Conservation (phyloP, 1,140 invertebrate species). For the Aporrectodea caliginosa region DNA sequence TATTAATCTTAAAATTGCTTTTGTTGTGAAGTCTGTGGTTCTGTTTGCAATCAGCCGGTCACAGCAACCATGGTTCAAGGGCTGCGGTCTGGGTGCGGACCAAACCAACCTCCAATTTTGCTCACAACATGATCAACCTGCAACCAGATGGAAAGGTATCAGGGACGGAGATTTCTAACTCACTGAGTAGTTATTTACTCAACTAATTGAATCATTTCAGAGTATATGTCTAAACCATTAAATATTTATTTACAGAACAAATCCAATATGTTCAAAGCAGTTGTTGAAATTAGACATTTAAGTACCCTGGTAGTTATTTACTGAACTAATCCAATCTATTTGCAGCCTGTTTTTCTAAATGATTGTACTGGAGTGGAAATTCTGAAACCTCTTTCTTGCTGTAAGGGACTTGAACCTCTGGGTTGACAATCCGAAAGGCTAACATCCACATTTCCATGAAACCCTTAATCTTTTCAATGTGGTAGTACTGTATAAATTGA, state of each 20-base stretch:
- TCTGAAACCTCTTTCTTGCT: too few species aligned
- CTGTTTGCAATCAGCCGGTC: background rate
- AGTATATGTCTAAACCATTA: background rate
- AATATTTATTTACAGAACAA: background rate
- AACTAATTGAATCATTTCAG: background rate
- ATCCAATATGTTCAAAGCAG: background rate
- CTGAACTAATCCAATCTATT: too few species aligned
- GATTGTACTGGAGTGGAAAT: too few species aligned
- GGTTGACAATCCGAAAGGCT: too few species aligned
- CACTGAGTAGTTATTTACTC: background rate
- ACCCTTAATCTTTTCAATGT: too few species aligned
- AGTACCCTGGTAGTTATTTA: background rate
- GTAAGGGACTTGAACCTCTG: too few species aligned
- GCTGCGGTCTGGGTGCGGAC: slow-evolving; percentile 49
- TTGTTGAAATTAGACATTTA: background rate
- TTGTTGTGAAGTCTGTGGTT: too few species aligned
- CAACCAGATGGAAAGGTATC: slow-evolving; percentile 48
- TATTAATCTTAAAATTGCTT: too few species aligned
- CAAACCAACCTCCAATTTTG: slow-evolving; percentile 52
- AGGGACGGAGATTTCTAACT: background rate
- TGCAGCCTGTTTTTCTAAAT: too few species aligned
- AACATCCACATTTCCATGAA: too few species aligned
- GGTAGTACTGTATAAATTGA: too few species aligned
- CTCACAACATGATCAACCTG: slow-evolving; percentile 49
- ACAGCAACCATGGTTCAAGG: background rate